Conservation (phyloP, 2,888 invertebrate species). For the Beris chalybata region DNA sequence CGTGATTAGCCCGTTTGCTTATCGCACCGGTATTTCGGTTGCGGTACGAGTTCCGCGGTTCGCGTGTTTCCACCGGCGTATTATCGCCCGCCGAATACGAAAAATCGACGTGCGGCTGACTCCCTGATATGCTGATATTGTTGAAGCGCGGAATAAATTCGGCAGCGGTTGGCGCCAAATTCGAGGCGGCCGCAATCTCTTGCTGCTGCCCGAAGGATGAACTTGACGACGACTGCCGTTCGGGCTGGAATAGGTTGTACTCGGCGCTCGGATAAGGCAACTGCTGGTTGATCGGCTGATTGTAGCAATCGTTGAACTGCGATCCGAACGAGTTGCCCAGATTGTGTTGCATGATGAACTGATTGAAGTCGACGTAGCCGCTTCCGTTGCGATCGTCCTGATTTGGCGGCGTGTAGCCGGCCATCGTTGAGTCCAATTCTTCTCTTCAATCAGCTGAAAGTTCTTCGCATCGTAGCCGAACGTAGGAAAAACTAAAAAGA, state of each 20-base stretch:
- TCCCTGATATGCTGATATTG: constrained; percentile 45
- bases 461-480: constrained; percentile 1
- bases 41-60: constrained; percentile 30
- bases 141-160: constrained; percentile 53
- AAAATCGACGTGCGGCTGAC: constrained; percentile 19
- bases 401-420: constrained; percentile 20
- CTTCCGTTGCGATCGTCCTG: constrained; percentile 22
- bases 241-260: constrained; percentile 16
- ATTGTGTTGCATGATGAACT: constrained; percentile 55
- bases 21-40: constrained; percentile 42
- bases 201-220: constrained; percentile 22
- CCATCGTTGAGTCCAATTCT: constrained; percentile 7
- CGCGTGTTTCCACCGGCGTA: constrained; percentile 9
- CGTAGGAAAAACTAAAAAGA: constrained; percentile 4
- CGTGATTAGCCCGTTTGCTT: constrained; percentile 38
- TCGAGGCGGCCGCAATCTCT: constrained; percentile 48
- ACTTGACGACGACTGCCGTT: constrained; percentile 39
- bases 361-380: constrained; percentile 55
- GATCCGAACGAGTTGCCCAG: neutral
- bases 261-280: constrained; percentile 33
- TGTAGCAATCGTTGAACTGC: constrained; percentile 15
- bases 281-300: constrained; percentile 21
- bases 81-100: constrained; percentile 7
- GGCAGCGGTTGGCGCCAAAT: constrained; percentile 51
- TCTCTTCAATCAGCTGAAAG: neutral